These are phyloP conservation scores for Cheilosia scutellata DNA, from an alignment of 2,888 invertebrate species.

Conservation along the genomic window DNA sequence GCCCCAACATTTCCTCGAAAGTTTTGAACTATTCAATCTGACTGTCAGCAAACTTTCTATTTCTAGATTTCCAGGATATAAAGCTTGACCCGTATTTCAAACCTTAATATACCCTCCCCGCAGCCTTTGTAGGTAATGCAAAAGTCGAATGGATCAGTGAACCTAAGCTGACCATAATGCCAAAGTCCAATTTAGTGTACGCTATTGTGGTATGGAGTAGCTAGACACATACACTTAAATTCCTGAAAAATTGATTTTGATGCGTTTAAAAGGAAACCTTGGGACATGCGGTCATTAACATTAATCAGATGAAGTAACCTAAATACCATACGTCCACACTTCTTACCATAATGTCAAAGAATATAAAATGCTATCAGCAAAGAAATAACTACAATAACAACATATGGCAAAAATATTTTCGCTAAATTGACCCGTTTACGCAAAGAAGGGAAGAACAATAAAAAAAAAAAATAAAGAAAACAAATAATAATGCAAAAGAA, in stretches of 20 bases:
- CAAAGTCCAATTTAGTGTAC: too few species aligned
- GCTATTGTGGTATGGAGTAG: too few species aligned
- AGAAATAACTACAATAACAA: conserved; percentile 1
- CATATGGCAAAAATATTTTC: conserved; percentile 33
- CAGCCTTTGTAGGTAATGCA: too few species aligned
- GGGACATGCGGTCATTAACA: conserved; percentile 5
- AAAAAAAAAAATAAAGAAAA: neutral
- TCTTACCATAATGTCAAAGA: conserved; percentile 10
- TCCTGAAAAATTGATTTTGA: neutral
- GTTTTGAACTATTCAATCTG: too few species aligned
- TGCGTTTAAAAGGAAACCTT: neutral
- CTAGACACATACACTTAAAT: too few species aligned
- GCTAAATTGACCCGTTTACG: conserved; percentile 34
- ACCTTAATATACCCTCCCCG: too few species aligned
- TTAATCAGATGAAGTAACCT: conserved; percentile 10
- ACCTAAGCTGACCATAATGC: too few species aligned
- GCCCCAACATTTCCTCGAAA: too few species aligned
- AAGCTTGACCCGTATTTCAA: too few species aligned
- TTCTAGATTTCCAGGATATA: too few species aligned
- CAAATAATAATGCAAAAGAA: neutral
- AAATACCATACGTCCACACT: conserved; percentile 4
- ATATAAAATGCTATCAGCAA: neutral
- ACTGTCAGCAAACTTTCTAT: too few species aligned
- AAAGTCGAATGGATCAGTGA: too few species aligned
- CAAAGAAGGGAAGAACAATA: neutral